Evolutionary conservation across 2,113 vertebrate genomes (phyloP), one percentile per base, ranked within the genome.

Genomic region (Cyphomyrus plagiostoma): DNA sequence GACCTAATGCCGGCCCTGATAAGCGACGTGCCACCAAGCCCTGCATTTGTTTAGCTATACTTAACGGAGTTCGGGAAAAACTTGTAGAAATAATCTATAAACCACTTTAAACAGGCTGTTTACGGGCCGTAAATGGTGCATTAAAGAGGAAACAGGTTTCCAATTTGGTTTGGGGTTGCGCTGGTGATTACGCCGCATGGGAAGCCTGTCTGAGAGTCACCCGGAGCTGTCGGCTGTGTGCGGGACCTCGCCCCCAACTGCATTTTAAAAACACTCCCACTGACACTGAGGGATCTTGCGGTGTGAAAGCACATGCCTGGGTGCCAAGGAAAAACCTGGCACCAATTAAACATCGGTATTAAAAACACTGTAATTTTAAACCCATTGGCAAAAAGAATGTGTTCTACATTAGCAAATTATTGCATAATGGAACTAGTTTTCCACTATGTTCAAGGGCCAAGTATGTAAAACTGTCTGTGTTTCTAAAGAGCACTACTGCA

Each of bases 121-220:
- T 94, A 94, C 92, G 91, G 90, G 91, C 93, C 92, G 92, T 94
- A 94, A 95, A 94, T 93, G 92, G 92, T 86, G 93, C 94, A 93
- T 93, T 91, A 94, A 95, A 94, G 90, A 92, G 91, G 90, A 93
- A 95, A 91, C 91, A 92, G 90, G 93, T 93, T 93, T 92, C 91
- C 91, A 88, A 91, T 91, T 89, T 84, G 90, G 50, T 88, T 90
- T 92, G 53, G 86, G 89, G 90, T 92, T 90, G 87, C 53, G 35
- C 70, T 62, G 91, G 90, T 89, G 90, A 88, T 90, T 90, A 90
- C 90, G 80, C 49, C 9, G 56, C 52, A 89, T 74, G 62, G 90
- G 88, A 91, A 87, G 88, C 92, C 87, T 86, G 10, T 89, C 84
- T 80, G 58, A 91, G 62, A 56, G 86, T 84, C 35, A 58, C 66